phyloP scores from a whole-genome alignment of 2,888 invertebrate genomes.

The Polydrusus cervinus region DNA sequence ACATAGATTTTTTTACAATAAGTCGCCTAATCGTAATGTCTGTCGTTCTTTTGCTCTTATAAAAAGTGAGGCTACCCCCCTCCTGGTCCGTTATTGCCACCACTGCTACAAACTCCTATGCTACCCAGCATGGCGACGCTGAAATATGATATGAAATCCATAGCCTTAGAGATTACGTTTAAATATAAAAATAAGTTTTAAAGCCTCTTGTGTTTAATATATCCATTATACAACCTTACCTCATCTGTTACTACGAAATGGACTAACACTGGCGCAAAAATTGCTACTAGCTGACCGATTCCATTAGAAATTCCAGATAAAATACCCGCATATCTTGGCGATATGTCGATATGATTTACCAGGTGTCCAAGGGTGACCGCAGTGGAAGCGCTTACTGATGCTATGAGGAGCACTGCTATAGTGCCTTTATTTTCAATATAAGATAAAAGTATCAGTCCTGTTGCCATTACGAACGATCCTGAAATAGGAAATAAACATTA shows the following conservation, averaged over 20 bases:
- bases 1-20: too few relatives aligned
- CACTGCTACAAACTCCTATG: too few relatives aligned
- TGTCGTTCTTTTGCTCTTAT: too few relatives aligned
- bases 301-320: slow-evolving; percentile 46
- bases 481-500: neutral
- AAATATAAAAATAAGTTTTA: too few relatives aligned
- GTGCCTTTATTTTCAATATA: slow-evolving; percentile 41
- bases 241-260: slow-evolving; percentile 45
- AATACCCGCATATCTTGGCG: slow-evolving; percentile 44
- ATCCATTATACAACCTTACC: slow-evolving; percentile 8
- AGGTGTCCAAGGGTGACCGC: slow-evolving; percentile 31
- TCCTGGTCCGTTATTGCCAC: too few relatives aligned
- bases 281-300: slow-evolving; percentile 43
- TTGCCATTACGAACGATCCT: slow-evolving; percentile 39
- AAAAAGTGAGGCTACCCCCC: too few relatives aligned
- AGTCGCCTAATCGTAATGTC: too few relatives aligned
- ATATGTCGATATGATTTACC: slow-evolving; percentile 44
- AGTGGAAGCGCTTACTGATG: neutral
- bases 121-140: too few relatives aligned
- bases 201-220: neutral
- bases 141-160: too few relatives aligned
- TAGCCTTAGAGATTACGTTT: too few relatives aligned
- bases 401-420: slow-evolving; percentile 44
- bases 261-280: slow-evolving; percentile 43
- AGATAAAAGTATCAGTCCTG: slow-evolving; percentile 45